Evolutionary conservation across 2,113 vertebrate species (phyloP), one percentile per base, ranked within the genome.

Genomic region (Cyphomyrus discorhynchus): DNA sequence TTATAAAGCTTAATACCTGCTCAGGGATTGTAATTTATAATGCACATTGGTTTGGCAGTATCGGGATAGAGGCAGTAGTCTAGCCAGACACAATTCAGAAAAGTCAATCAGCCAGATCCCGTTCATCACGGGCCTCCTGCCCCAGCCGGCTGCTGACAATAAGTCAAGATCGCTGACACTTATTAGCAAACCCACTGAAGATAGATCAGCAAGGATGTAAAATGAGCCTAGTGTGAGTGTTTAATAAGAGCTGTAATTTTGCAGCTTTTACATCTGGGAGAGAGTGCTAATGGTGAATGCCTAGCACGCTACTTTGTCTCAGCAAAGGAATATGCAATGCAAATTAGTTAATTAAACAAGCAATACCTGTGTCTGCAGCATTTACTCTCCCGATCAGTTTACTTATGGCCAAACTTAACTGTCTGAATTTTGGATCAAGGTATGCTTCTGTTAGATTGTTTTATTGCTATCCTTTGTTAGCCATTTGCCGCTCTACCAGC

Each of bases 51-150:
- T 84, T 90, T 77, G 88, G 89, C 89, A 31, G 84, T 58, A 90
- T 88, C 4, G 85, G 58, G 52, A 89, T 62, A 47, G 70, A 56
- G 91, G 58, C 10, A 88, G 83, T 47, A 52, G 88, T 80, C 74
- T 66, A 80, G 46, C 74, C 47, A 35, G 77, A 27, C 77, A 15
- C 77, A 42, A 27, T 66, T 86, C 24, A 88, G 70, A 49, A 89
- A 92, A 93, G 88, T 93, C 92, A 92, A 24, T 93, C 92, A 91
- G 90, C 42, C 91, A 93, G 88, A 92, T 89, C 91, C 92, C 86
- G 92, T 93, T 91, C 89, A 92, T 94, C 87, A 93, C 93, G 93
- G 92, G 88, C 39, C 88, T 77, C 83, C 56, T 89, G n/a, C 42
- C 91, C 45, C 89, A 91, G 89, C 83, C 89, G 92, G 88, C 87